Evolutionary conservation across 2,888 invertebrate genomes (phyloP), one percentile per base, ranked within the genome.

Genomic region (Cryptus viduatorius): DNA sequence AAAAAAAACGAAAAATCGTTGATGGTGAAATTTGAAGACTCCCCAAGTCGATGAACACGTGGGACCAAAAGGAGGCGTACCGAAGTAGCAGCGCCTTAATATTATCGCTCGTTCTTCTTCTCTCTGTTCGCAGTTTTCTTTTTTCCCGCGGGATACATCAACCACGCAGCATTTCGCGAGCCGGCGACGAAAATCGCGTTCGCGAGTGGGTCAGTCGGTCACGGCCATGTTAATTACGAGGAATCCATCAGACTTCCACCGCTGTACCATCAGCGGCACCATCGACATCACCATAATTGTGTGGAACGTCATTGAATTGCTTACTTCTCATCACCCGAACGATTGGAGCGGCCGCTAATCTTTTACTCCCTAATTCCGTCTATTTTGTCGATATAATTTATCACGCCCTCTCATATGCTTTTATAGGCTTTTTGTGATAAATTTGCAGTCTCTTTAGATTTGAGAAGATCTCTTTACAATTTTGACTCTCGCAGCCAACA

Each of bases 181-280:
- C 72, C 83, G 77, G 69, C 80, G 86, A 88, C 86, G 87, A 88
- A 89, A 89, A 88, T 89, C 79, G 85, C 69, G 81, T 59, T 86
- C 72, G 86, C 59, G 48, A 89, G 89, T 92, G 86, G 91, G 91
- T 91, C 89, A 92, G 90, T 92, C 82, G 92, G 92, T 89, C 91
- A 87, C 85, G 86, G 88, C 86, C 89, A 88, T 88, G 87, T 90
- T 92, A 90, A 92, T 92, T 90, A 89, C 89, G 79, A 81, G 82
- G 88, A 91, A 89, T 88, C 87, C 90, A 89, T 82, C 82, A 24
- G 79, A 89, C 89, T 79, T 88, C 88, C 48, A 89, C 87, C 82
- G 88, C 89, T 82, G 85, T 86, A 24, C 86, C 29, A 59, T 59
- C 75, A 56, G 50, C 69, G 37, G 16, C 31, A 56, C 56, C 67